Base-by-base conservation (phyloP, 2,797 vertebrate species). In the Melanotaenia maccullochi region DNA sequence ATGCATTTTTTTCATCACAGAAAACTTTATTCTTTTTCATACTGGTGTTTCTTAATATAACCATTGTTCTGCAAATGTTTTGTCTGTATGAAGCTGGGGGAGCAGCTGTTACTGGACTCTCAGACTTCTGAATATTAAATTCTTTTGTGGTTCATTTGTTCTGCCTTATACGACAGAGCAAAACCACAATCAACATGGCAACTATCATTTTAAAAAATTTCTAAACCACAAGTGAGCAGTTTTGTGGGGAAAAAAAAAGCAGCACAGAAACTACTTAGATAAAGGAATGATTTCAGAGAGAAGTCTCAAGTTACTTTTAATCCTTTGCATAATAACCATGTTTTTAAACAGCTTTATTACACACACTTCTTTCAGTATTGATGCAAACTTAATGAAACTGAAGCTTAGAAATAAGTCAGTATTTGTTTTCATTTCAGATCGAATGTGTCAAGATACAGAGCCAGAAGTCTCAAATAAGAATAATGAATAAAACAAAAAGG, bases 251-350 rank as follows among this genome's bases (percentile, higher is more conserved):
- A 28, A 57, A 28, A 56, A 44, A 12, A 40, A 42, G 22, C 44
- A 42, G 24, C 3, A 61, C 52, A 24, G 30, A 38, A 54, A 61
- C 32, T 13, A 3, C 59, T 24, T 0, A 1, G 18, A 36, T 61
- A 12, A 33, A 60, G 58, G 60, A 42, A 40, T 4, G 40, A 3
- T 11, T 51, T 70, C 32, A 32, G 47, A 54, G 25, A 44, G 14
- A 42, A 54, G 36, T 16, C 3, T 52, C 44, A 3, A 25, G 28
- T 51, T 60, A 52, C 47, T 32, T 69, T 69, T 52, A n/a, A 61
- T 9, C 49, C 22, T 24, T 24, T 52, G 49, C 12, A 9, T n/a
- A 47, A 47, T 20, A 16, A 12, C 13, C 38, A 20, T 47, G 5
- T 47, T 20, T 51, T 24, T 52, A 24, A 24, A 52, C 22, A 51